phyloP scores from a whole-genome alignment of 2,888 invertebrate genomes.

The Tachina fera region DNA sequence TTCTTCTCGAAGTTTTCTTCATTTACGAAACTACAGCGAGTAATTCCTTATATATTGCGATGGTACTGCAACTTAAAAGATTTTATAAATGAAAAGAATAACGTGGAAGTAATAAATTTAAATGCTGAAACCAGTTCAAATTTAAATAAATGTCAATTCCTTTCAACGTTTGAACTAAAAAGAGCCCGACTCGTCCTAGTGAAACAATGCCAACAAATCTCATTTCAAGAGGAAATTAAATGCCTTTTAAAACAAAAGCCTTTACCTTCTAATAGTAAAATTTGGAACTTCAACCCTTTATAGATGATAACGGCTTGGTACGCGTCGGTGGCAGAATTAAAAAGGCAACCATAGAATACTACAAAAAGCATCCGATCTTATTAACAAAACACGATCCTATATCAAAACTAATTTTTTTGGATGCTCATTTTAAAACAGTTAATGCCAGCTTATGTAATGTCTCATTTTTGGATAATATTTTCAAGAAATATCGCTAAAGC shows the following conservation, averaged over 20 bases:
- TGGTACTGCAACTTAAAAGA: conserved; percentile 10
- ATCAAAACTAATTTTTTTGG: conserved; percentile 44
- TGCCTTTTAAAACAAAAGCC: background rate
- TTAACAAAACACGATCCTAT: conserved; percentile 25
- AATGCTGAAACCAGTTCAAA: background rate
- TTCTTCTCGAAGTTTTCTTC: conserved; percentile 5
- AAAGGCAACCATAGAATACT: conserved; percentile 21
- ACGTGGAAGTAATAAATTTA: background rate
- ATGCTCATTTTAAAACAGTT: conserved; percentile 45
- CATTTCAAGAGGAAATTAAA: conserved; percentile 22
- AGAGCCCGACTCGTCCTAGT: background rate
- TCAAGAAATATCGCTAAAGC: conserved; percentile 12
- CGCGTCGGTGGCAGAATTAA: conserved; percentile 58
- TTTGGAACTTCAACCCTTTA: conserved; percentile 50
- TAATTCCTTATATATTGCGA: conserved; percentile 3
- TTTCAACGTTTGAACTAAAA: conserved; percentile 1
- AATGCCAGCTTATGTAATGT: conserved; percentile 44
- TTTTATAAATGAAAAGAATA: background rate
- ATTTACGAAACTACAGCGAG: conserved; percentile 11
- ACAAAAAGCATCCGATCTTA: conserved; percentile 16
- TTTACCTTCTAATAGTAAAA: conserved; percentile 25
- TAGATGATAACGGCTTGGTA: conserved; percentile 45
- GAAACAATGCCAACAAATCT: conserved; percentile 30
- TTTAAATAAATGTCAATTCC: background rate
- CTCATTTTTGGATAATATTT: conserved; percentile 20